These are phyloP conservation scores for Polyommatus icarus DNA, from an alignment of 2,888 invertebrate genomes.

Conservation along the genomic window DNA sequence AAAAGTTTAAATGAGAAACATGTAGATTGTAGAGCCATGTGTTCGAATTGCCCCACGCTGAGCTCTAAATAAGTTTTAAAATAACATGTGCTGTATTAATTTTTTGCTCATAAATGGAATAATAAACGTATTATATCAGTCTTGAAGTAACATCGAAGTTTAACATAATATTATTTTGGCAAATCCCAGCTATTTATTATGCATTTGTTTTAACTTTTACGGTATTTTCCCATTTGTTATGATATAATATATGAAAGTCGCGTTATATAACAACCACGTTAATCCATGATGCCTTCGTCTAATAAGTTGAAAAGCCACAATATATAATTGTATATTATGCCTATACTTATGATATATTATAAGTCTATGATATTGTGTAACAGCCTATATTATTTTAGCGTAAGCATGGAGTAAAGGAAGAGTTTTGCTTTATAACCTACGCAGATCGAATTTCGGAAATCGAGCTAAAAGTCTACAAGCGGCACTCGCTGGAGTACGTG, in stretches of 20 bases:
- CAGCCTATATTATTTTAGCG: too few relatives aligned
- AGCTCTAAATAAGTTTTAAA: slow-evolving; percentile 13
- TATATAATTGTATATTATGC: too few relatives aligned
- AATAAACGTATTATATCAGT: neutral
- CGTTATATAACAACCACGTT: too few relatives aligned
- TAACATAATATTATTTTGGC: too few relatives aligned
- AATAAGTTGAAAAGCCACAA: too few relatives aligned
- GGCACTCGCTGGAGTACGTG: neutral
- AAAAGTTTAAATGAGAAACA: slow-evolving; percentile 30
- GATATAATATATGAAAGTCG: neutral
- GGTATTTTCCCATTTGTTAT: neutral
- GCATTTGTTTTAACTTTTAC: too few relatives aligned
- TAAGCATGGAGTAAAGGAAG: too few relatives aligned
- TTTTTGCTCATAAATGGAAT: neutral
- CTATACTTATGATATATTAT: too few relatives aligned
- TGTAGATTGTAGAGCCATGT: slow-evolving; percentile 24
- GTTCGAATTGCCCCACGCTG: slow-evolving; percentile 30
- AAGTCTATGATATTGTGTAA: too few relatives aligned
- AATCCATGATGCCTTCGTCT: too few relatives aligned
- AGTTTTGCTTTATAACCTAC: neutral
- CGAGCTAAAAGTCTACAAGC: neutral
- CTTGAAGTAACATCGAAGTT: neutral
- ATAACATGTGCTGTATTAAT: neutral
- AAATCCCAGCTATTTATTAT: neutral
- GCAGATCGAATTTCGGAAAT: neutral